phyloP scores from a whole-genome alignment of 2,888 invertebrate species.

The Caenorhabditis imperialis region DNA sequence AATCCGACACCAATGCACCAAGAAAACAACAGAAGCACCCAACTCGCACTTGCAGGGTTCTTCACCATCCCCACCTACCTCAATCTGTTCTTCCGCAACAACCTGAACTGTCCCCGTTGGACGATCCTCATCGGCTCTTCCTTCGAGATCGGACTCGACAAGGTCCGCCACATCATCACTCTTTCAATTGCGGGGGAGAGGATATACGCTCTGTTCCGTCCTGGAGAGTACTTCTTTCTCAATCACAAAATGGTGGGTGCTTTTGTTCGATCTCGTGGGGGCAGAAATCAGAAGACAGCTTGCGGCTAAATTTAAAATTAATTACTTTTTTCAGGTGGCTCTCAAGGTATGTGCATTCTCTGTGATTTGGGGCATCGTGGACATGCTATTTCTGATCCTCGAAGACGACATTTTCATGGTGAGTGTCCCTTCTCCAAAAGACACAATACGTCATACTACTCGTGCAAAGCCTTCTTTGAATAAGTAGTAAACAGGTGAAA shows the following conservation, averaged over 20 bases:
- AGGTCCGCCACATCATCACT: constrained; percentile 60
- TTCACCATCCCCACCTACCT: constrained; percentile 66
- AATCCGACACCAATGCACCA: background rate
- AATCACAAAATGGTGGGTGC: constrained; percentile 55
- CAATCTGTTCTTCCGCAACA: constrained; percentile 54
- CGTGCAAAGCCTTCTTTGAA: no score
- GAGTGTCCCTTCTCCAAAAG: constrained; percentile 3
- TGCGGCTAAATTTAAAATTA: background rate
- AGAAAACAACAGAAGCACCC: background rate
- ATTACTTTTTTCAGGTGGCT: constrained; percentile 45
- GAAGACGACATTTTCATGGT: constrained; percentile 61
- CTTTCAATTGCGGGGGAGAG: constrained; percentile 61
- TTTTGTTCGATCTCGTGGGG: no score
- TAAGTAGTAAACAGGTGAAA: constrained; percentile 23
- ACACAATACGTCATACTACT: no score
- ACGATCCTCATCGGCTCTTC: constrained; percentile 62
- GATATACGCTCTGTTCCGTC: constrained; percentile 57
- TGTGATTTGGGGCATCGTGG: constrained; percentile 55
- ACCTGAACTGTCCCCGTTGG: constrained; percentile 59
- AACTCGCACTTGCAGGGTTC: constrained; percentile 51
- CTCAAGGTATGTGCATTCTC: constrained; percentile 50
- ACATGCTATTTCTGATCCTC: constrained; percentile 55
- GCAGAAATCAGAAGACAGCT: no score
- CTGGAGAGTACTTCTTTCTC: constrained; percentile 59
- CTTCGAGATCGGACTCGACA: constrained; percentile 64